Percentiles rank a stretch among this genome's conserved stretches.
These are phyloP conservation scores for Zapus hudsonius DNA, from an alignment of 2,113 vertebrate genomes.

Conservation along the genomic window DNA sequence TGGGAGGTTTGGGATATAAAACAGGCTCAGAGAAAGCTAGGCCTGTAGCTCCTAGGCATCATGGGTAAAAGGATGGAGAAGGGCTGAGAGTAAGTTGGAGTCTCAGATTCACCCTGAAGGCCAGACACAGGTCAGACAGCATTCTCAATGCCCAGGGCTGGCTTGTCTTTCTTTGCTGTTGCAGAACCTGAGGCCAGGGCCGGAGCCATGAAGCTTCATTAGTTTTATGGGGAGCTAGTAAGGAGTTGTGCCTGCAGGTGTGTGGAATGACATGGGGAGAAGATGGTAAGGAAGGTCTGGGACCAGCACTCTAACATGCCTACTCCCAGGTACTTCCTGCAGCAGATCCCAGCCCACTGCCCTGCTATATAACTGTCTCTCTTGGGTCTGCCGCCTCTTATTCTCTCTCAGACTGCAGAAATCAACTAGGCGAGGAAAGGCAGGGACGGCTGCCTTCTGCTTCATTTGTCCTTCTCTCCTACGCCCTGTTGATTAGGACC, in stretches of 20 bases:
- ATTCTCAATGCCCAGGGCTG: constrained; percentile 45
- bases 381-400: accelerated
- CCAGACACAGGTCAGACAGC: background rate
- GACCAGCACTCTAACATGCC: accelerated
- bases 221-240: background rate
- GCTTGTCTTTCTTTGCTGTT: background rate
- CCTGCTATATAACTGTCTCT: background rate
- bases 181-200: background rate
- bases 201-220: background rate
- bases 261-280: background rate
- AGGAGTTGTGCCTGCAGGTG: too few species aligned
- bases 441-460: accelerated
- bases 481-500: accelerated
- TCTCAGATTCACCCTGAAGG: background rate
- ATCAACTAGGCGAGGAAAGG: background rate
- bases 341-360: too few species aligned
- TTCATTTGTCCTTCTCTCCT: background rate
- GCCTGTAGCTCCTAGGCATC: background rate
- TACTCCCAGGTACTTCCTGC: background rate
- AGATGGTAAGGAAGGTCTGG: background rate
- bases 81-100: background rate
- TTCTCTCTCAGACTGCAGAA: background rate
- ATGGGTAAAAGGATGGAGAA: background rate
- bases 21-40: background rate
- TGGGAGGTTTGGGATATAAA: background rate